A percentile compares a stretch with the other conserved stretches of the same genome.
Evolutionary conservation across 2,113 vertebrate genomes (phyloP).

Genomic region (Forbesichthys papilliferus): DNA sequence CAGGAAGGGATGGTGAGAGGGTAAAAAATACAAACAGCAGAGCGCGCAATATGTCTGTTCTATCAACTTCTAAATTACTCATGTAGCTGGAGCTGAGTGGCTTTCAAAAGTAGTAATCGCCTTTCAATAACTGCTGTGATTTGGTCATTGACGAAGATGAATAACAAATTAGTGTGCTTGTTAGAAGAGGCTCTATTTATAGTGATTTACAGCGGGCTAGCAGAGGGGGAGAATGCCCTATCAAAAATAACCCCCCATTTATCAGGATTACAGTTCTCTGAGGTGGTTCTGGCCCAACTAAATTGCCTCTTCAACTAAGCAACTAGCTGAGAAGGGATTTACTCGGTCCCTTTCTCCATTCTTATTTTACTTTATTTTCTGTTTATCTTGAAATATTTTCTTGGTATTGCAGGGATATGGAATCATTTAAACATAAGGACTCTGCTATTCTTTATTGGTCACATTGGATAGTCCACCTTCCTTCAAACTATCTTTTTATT

Average conservation of each 20-base stretch:
- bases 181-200: constrained; percentile 35
- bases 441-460: too few relatives aligned
- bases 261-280: constrained; percentile 47
- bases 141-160: constrained; percentile 50
- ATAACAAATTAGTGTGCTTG: constrained; percentile 57
- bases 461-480: too few relatives aligned
- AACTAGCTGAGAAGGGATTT: constrained; percentile 44
- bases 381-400: constrained; percentile 10
- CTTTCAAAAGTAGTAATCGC: constrained; percentile 37
- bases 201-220: neutral
- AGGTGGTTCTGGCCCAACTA: constrained; percentile 38
- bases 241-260: constrained; percentile 49
- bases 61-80: constrained; percentile 64
- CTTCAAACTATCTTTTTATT: neutral
- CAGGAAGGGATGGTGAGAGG: neutral
- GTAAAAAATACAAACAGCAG: constrained; percentile 7
- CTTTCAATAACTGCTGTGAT: constrained; percentile 49
- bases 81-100: constrained; percentile 47
- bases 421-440: too few relatives aligned
- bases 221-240: constrained; percentile 21
- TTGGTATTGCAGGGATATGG: constrained; percentile 3
- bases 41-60: constrained; percentile 37
- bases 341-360: constrained; percentile 1
- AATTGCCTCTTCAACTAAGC: constrained; percentile 47
- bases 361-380: constrained; percentile 10